Percentiles rank a stretch among this genome's conserved stretches.
phyloP scores from a whole-genome alignment of 1,140 invertebrate genomes.

The Caligus rogercresseyi region DNA sequence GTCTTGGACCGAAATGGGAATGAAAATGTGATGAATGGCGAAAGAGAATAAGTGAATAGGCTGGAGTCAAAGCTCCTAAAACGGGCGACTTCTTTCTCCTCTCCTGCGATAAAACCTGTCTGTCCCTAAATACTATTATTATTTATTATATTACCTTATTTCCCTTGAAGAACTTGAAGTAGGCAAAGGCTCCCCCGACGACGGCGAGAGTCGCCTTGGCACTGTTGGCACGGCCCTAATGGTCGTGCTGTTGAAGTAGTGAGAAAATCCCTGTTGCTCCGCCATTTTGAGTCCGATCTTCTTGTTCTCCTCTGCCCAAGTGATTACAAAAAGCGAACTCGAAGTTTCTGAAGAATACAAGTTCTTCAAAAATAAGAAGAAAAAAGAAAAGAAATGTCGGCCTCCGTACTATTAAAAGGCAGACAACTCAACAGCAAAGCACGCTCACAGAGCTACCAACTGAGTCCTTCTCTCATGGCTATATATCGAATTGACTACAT shows the following conservation, averaged over 20 bases:
- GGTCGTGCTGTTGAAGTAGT: background rate
- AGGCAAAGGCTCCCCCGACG: background rate
- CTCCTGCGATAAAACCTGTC: too few species aligned
- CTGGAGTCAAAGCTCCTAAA: too few species aligned
- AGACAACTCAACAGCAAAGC: too few species aligned
- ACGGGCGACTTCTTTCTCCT: too few species aligned
- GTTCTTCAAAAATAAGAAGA: background rate
- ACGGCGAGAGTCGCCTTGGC: background rate
- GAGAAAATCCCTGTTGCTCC: background rate
- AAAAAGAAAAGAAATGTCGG: background rate
- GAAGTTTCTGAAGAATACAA: too few species aligned
- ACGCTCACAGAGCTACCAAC: too few species aligned
- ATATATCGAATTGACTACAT: too few species aligned
- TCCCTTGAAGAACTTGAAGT: background rate
- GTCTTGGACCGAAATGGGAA: too few species aligned
- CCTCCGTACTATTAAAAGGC: too few species aligned
- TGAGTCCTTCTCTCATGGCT: too few species aligned
- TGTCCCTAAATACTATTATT: background rate
- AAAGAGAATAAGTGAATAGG: too few species aligned
- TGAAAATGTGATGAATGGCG: too few species aligned
- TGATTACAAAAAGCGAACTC: background rate
- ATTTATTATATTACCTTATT: background rate
- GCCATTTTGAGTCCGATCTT: background rate
- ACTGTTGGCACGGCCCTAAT: background rate
- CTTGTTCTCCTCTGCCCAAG: background rate